These are phyloP conservation scores for Laticauda laticaudata DNA, from an alignment of 2,113 vertebrate species.

Conservation along the genomic window DNA sequence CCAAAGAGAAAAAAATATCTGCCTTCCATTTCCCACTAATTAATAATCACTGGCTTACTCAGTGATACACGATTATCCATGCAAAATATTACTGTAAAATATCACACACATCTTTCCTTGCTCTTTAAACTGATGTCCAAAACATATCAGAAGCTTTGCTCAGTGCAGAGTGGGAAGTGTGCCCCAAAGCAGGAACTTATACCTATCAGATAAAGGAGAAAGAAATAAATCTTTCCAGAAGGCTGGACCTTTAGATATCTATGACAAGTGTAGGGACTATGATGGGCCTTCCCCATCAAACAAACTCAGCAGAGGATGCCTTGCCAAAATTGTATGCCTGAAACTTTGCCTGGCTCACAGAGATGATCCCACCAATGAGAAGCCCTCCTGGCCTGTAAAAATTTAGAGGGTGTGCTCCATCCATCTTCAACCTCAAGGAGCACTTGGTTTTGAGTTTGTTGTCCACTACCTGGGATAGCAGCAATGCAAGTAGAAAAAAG, in stretches of 20 bases:
- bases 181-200: background rate
- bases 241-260: background rate
- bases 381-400: no score
- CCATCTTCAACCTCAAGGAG: no score
- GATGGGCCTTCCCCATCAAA: background rate
- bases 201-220: background rate
- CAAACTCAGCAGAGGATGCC: background rate
- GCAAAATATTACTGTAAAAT: background rate
- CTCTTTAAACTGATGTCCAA: background rate
- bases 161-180: background rate
- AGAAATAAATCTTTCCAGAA: background rate
- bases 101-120: background rate
- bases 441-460: no score
- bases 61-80: background rate
- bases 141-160: background rate
- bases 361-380: no score
- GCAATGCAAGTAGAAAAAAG: no score
- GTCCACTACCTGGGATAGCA: no score
- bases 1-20: background rate
- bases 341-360: no score
- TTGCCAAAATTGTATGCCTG: no score
- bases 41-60: background rate
- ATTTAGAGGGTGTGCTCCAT: no score
- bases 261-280: background rate
- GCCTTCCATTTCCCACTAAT: background rate